These are phyloP conservation scores for Trimorus sp. DNA, from an alignment of 2,888 invertebrate genomes.

Conservation along the genomic window DNA sequence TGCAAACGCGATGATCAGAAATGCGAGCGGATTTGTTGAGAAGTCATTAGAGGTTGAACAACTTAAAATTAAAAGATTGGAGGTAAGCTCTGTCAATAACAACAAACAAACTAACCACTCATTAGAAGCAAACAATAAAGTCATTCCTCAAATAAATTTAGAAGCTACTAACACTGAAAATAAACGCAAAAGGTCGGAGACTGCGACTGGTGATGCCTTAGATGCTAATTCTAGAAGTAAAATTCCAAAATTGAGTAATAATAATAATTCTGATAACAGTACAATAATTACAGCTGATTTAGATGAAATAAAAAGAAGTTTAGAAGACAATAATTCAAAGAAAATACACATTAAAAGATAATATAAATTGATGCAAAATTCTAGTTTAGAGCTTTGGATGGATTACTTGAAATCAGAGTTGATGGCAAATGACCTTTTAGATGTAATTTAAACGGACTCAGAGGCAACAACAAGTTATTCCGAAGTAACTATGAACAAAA, in stretches of 20 bases:
- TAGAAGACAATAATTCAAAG: neutral
- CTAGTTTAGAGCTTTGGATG: constrained; percentile 3
- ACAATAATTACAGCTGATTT: neutral
- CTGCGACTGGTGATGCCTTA: neutral
- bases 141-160: neutral
- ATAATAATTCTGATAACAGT: neutral
- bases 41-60: neutral
- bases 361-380: neutral
- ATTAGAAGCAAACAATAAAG: neutral
- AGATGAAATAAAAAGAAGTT: neutral
- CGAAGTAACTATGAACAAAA: neutral
- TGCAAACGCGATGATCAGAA: neutral
- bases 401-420: neutral
- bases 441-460: neutral
- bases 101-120: neutral
- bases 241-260: neutral
- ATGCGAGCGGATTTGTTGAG: neutral
- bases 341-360: neutral
- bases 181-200: neutral
- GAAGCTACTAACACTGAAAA: neutral
- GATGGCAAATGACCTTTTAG: neutral
- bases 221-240: neutral
- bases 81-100: neutral
- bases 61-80: neutral
- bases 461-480: neutral